Conservation (phyloP, 2,113 vertebrate species). For the Struthio camelus region DNA sequence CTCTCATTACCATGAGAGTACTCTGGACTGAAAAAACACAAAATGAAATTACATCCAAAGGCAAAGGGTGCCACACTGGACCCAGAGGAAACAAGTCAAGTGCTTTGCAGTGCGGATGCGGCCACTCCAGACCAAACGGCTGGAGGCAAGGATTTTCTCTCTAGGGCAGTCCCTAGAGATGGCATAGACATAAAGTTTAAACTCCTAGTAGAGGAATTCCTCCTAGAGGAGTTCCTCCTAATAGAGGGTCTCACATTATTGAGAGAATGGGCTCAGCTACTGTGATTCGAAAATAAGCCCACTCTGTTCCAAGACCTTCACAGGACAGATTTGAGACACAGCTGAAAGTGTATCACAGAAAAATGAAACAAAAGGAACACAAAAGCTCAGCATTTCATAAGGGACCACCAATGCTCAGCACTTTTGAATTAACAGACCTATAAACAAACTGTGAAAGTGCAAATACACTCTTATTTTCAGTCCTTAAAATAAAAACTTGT, state of each 20-base stretch:
- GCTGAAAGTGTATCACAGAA: not conserved
- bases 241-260: not conserved
- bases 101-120: not conserved
- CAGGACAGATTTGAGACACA: not conserved
- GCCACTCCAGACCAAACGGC: not conserved
- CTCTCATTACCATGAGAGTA: not conserved
- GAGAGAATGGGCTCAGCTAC: not conserved
- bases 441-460: not conserved
- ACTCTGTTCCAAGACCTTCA: not conserved
- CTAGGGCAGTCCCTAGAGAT: not conserved
- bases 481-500: conserved; percentile 11
- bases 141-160: not conserved
- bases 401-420: not conserved
- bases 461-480: conserved; percentile 21
- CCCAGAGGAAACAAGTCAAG: not conserved
- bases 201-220: not conserved
- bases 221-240: not conserved
- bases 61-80: not conserved
- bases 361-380: not conserved
- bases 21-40: not conserved
- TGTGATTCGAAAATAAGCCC: not conserved
- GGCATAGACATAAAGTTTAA: not conserved
- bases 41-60: not conserved
- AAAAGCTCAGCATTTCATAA: not conserved
- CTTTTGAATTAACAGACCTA: not conserved